Conservation (phyloP, 2,888 invertebrate genomes). For the Sepioteuthis lessoniana region DNA sequence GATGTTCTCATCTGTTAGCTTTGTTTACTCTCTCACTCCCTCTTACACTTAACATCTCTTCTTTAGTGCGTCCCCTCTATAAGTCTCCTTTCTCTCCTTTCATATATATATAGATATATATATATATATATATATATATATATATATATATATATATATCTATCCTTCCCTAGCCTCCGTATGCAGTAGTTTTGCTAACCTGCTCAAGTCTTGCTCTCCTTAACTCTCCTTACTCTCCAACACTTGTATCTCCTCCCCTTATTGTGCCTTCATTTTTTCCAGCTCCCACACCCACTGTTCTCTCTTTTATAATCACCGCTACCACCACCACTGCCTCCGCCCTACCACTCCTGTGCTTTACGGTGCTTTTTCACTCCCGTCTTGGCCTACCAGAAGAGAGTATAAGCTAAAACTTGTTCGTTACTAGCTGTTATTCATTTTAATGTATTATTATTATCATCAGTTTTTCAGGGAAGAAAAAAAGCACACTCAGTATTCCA, state of each 20-base stretch:
- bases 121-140: too few species aligned
- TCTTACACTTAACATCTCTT: neutral
- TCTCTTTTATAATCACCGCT: neutral
- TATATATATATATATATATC: too few species aligned
- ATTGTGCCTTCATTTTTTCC: neutral
- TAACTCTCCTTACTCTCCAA: neutral
- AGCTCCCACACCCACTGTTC: neutral
- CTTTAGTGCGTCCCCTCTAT: neutral
- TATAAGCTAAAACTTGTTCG: neutral
- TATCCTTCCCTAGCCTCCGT: neutral
- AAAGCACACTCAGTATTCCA: neutral
- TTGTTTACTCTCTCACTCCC: neutral
- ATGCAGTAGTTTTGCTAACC: conserved; percentile 16
- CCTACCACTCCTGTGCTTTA: neutral
- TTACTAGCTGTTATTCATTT: neutral
- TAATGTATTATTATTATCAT: neutral
- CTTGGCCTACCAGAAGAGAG: conserved; percentile 20
- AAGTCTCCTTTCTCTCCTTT: neutral
- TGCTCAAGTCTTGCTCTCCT: neutral
- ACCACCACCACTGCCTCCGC: neutral
- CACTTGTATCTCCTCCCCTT: conserved; percentile 36
- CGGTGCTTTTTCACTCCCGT: neutral
- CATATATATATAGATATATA: neutral
- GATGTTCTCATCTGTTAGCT: neutral
- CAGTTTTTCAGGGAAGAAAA: neutral